Evolutionary conservation across 1,140 invertebrate genomes (phyloP).

Genomic region (Cyphomyrmex costatus): DNA sequence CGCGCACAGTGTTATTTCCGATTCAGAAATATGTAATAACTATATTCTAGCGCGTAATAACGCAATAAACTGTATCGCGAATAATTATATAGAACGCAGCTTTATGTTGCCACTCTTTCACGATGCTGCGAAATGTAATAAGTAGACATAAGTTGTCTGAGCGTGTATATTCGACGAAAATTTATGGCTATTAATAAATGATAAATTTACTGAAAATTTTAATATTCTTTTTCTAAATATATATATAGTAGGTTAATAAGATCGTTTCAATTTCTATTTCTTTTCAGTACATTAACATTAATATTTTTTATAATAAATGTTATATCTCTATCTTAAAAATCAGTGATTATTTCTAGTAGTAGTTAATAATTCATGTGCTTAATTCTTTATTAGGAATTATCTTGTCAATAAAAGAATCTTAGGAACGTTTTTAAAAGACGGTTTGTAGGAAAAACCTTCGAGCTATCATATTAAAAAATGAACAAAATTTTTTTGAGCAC

Average conservation of each 20-base stretch:
- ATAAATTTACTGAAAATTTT: background rate
- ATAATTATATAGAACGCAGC: conserved; percentile 40
- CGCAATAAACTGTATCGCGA: conserved; percentile 41
- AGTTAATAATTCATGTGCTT: too few species aligned
- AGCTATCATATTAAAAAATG: too few species aligned
- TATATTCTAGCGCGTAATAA: conserved; percentile 40
- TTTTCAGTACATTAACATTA: background rate
- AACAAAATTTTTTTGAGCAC: too few species aligned
- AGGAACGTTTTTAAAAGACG: too few species aligned
- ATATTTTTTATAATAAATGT: background rate
- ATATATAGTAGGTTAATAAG: background rate
- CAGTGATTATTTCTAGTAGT: background rate
- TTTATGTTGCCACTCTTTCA: conserved; percentile 26
- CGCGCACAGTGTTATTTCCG: conserved; percentile 42
- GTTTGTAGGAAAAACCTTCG: too few species aligned
- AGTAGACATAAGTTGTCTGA: background rate
- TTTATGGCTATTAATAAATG: conserved; percentile 21
- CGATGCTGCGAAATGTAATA: background rate
- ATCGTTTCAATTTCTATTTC: background rate
- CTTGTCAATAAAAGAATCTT: too few species aligned
- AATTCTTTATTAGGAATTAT: too few species aligned
- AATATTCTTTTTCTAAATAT: background rate
- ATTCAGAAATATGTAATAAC: conserved; percentile 63
- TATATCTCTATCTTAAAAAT: background rate
- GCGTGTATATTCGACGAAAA: background rate